These are phyloP conservation scores for Drosophila pseudoananassae DNA, from an alignment of 1,140 invertebrate species.

Conservation along the genomic window DNA sequence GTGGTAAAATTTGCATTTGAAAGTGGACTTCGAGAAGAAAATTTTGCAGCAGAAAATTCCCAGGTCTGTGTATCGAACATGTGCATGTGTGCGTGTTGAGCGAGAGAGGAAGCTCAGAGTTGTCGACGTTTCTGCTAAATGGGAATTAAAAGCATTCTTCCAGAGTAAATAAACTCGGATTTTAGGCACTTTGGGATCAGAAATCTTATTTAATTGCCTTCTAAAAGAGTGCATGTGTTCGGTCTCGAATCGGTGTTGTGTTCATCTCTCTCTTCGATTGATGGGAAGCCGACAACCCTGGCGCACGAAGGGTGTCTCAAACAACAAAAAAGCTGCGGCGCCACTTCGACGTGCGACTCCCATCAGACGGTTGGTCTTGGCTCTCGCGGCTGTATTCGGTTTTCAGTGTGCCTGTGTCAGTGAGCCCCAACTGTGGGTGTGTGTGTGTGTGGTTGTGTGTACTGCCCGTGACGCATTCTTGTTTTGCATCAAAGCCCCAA, in stretches of 20 bases:
- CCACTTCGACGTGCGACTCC: slow-evolving; percentile 74
- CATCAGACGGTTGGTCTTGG: slow-evolving; percentile 74
- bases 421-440: slow-evolving; percentile 23
- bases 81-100: slow-evolving; percentile 35
- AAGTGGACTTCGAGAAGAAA: slow-evolving; percentile 72
- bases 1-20: slow-evolving; percentile 66
- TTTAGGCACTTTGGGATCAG: not conserved
- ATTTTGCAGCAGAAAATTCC: slow-evolving; percentile 72
- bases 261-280: not conserved
- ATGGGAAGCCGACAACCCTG: slow-evolving; percentile 43
- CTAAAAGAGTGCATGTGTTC: not conserved
- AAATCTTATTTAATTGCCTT: not conserved
- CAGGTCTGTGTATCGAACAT: slow-evolving; percentile 71
- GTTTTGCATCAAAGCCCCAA: slow-evolving; percentile 68
- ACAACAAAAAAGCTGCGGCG: slow-evolving; percentile 71
- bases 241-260: not conserved
- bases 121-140: slow-evolving; percentile 28
- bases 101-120: slow-evolving; percentile 53
- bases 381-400: slow-evolving; percentile 49
- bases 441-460: slow-evolving; percentile 33
- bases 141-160: slow-evolving; percentile 2
- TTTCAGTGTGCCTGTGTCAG: slow-evolving; percentile 22
- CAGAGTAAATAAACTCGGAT: not conserved
- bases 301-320: slow-evolving; percentile 62
- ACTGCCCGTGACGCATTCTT: slow-evolving; percentile 74